Evolutionary conservation across 2,888 invertebrate genomes (phyloP), one percentile per base, ranked within the genome.

Genomic region (Chloromyia formosa): DNA sequence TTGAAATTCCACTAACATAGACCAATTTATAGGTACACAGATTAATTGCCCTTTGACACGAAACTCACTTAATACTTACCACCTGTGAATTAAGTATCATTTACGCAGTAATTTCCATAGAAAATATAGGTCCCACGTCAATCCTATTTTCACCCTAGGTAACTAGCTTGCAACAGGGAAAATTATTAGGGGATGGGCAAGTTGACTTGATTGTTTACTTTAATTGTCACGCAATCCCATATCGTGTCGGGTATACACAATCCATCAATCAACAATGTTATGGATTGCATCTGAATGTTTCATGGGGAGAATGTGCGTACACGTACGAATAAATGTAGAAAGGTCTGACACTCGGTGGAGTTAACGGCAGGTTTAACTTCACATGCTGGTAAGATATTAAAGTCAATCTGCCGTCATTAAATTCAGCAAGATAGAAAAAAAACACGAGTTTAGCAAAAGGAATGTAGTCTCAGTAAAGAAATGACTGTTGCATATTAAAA

Each of bases 161-260:
- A 53, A n/a, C 18, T 53, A 18, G n/a, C 53, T 18, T 1, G 22
- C 58, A 58, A 12, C 12, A 20, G 58, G 16, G 12, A 18, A 58
- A 22, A 9, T 58, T 58, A 58, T 18, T 18, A 12, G 58, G 58
- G 58, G 58, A 49, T n/a, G 49, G 58, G 18, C 18, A 20, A 58
- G 16, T 23, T 23, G 61, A 16, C n/a, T 56, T 40, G 40, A 62
- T 62, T 66, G 49, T 66, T 66, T 66, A 20, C 49, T 66, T 23
- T 66, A 66, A 66, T 66, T 49, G 66, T 66, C 66, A 66, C 66
- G 66, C 66, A 66, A 66, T 66, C 66, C 9, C 4, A 66, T 66
- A 1, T 23, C 23, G 45, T 45, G 49, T 22, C 5, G 49, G 22
- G 66, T 22, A 18, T 42, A 22, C 18, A n/a, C 66, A 49, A 22